Evolutionary conservation across 2,888 invertebrate genomes (phyloP).

Genomic region (Eustalomyia histrio): DNA sequence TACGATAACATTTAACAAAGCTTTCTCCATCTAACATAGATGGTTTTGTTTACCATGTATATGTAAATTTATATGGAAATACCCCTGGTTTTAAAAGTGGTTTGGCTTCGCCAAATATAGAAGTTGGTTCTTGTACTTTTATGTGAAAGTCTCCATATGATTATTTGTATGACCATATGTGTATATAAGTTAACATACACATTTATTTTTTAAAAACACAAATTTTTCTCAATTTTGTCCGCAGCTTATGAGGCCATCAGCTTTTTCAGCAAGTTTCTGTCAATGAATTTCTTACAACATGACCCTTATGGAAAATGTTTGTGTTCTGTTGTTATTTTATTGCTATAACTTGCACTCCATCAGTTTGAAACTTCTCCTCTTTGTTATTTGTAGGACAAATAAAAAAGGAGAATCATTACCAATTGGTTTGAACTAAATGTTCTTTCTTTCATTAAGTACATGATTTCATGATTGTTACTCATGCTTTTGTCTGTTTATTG

Average conservation of each 20-base stretch:
- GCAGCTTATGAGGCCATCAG: constrained; percentile 37
- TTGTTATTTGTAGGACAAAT: background rate
- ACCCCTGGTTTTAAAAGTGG: background rate
- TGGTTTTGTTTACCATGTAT: background rate
- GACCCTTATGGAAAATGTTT: background rate
- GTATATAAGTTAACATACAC: background rate
- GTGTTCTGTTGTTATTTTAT: background rate
- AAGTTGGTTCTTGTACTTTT: background rate
- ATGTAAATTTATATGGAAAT: background rate
- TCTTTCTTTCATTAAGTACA: background rate
- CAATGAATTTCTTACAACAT: background rate
- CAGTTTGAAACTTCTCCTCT: constrained; percentile 4
- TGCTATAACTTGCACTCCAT: background rate
- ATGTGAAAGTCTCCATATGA: background rate
- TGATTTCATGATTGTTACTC: background rate
- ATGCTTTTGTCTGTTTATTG: background rate
- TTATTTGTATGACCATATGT: background rate
- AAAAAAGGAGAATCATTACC: constrained; percentile 6
- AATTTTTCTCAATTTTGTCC: constrained; percentile 51
- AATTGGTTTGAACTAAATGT: background rate
- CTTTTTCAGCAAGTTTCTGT: constrained; percentile 5
- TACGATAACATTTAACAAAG: background rate
- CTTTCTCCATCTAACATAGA: background rate
- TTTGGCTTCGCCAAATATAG: constrained; percentile 7
- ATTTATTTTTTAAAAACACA: constrained; percentile 28